Evolutionary conservation across 2,797 vertebrate species (phyloP).

Genomic region (Nothura maculosa): DNA sequence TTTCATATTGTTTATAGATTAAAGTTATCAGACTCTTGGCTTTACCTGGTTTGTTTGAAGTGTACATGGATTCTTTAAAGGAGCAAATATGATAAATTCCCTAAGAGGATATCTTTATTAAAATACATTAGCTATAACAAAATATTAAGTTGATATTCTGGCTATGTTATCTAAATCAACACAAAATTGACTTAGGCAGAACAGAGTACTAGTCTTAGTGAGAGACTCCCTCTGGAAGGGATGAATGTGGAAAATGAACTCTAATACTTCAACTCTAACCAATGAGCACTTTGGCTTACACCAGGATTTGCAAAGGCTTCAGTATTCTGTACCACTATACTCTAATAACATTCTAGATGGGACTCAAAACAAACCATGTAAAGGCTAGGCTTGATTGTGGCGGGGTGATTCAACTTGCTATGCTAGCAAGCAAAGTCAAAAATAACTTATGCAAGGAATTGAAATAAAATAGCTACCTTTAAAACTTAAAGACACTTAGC

Average conservation of each 20-base stretch:
- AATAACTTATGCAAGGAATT: slow-evolving; percentile 15
- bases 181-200: background rate
- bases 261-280: background rate
- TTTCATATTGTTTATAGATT: rapidly evolving
- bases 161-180: background rate
- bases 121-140: background rate
- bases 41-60: background rate
- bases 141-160: background rate
- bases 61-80: background rate
- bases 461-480: slow-evolving; percentile 11
- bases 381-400: slow-evolving; percentile 6
- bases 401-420: background rate
- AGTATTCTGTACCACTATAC: background rate
- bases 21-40: background rate
- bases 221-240: background rate
- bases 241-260: background rate
- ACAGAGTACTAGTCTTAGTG: background rate
- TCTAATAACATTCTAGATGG: background rate
- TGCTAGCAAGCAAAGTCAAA: slow-evolving; percentile 29
- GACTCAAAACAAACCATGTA: background rate
- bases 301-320: background rate
- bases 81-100: background rate
- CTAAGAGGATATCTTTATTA: background rate
- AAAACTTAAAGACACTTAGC: background rate
- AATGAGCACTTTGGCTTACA: background rate